These are phyloP conservation scores for Amaurobius ferox DNA, from an alignment of 2,888 invertebrate genomes.

Conservation along the genomic window DNA sequence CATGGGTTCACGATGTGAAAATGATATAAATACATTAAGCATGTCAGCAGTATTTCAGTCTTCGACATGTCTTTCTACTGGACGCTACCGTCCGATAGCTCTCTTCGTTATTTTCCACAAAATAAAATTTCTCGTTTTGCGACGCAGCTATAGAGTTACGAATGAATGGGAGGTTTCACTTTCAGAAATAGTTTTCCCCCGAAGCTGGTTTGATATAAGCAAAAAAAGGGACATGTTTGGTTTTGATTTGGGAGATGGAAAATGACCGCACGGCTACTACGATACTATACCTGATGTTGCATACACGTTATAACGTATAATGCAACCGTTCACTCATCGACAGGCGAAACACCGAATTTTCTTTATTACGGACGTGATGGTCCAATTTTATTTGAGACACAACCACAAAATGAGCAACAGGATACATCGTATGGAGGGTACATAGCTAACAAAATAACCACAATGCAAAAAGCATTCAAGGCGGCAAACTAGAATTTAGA, in stretches of 20 bases:
- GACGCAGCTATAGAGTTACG: slow-evolving; percentile 74
- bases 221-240: not conserved
- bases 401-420: no score
- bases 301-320: no score
- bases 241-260: not conserved
- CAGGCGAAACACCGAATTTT: no score
- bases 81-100: slow-evolving; percentile 74
- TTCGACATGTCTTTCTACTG: slow-evolving; percentile 68
- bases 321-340: no score
- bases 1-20: slow-evolving; percentile 18
- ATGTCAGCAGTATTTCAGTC: not conserved
- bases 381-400: no score
- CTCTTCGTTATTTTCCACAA: slow-evolving; percentile 74
- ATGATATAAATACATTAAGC: not conserved
- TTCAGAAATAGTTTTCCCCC: slow-evolving; percentile 73
- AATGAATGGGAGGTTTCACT: slow-evolving; percentile 74
- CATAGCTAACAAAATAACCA: no score
- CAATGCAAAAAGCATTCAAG: no score
- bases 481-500: no score
- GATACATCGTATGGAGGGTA: no score
- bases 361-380: no score
- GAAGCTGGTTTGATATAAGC: slow-evolving; percentile 33
- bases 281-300: no score
- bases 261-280: no score
- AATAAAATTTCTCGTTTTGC: slow-evolving; percentile 75